Conservation (phyloP, 2,113 vertebrate species). For the Tachycineta bicolor region DNA sequence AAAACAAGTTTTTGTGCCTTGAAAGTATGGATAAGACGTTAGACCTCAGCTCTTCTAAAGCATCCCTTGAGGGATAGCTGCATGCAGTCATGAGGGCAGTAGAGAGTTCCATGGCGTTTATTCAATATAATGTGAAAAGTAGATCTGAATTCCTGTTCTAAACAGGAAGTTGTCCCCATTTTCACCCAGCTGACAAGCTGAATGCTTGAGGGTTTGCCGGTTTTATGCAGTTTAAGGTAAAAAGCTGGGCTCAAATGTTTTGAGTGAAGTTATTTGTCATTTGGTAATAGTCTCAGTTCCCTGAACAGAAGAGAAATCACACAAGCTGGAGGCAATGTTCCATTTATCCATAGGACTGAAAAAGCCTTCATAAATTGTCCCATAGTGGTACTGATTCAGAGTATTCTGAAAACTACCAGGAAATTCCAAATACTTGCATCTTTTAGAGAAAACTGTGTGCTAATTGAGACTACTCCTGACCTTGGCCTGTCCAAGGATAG, state of each 20-base stretch:
- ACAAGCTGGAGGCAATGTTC: neutral
- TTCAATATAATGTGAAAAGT: neutral
- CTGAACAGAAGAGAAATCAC: neutral
- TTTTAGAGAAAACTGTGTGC: neutral
- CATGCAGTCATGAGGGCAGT: neutral
- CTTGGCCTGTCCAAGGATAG: neutral
- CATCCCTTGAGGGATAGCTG: neutral
- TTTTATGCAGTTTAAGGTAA: neutral
- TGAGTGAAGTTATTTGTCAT: neutral
- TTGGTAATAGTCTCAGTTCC: neutral
- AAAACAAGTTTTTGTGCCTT: neutral
- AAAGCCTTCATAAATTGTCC: neutral
- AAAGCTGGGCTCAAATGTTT: neutral
- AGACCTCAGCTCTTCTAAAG: neutral
- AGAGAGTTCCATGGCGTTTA: neutral
- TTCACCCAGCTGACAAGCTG: neutral
- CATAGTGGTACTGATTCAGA: neutral
- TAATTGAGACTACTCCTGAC: neutral
- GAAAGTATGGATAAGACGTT: neutral
- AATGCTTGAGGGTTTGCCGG: neutral
- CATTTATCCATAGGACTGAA: neutral
- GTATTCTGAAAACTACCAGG: neutral
- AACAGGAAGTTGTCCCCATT: neutral
- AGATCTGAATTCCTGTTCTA: neutral
- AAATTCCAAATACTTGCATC: neutral